phyloP scores from a whole-genome alignment of 1,140 invertebrate species.

The Bemisia tabaci region DNA sequence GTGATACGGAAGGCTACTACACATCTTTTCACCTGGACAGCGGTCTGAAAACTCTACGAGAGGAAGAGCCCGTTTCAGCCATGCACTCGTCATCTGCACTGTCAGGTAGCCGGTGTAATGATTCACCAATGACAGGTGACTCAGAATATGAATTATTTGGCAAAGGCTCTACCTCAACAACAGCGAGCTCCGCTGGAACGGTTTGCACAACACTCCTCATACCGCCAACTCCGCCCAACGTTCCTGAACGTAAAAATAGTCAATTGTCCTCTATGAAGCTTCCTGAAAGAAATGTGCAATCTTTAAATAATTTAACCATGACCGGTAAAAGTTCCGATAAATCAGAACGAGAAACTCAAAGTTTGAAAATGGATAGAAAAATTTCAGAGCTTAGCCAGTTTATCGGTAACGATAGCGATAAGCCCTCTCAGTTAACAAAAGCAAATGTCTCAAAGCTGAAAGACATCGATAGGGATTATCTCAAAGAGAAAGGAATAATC shows the following conservation, averaged over 20 bases:
- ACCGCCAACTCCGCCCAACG: constrained; percentile 31
- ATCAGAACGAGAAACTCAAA: constrained; percentile 11
- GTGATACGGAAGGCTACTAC: constrained; percentile 93
- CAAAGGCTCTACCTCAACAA: constrained; percentile 67
- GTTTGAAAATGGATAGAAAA: constrained; percentile 15
- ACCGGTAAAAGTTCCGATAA: constrained; percentile 17
- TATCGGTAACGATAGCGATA: neutral
- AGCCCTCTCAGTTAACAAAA: constrained; percentile 17
- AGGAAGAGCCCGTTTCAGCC: constrained; percentile 56
- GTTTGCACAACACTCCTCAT: constrained; percentile 62
- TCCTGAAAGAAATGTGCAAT: constrained; percentile 10
- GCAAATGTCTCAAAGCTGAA: constrained; percentile 21
- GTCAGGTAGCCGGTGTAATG: constrained; percentile 34
- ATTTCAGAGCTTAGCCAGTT: neutral
- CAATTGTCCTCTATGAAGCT: constrained; percentile 17
- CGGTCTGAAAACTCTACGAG: constrained; percentile 70
- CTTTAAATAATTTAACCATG: constrained; percentile 5
- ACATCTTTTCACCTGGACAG: constrained; percentile 94
- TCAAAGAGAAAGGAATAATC: constrained; percentile 12
- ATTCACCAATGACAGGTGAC: constrained; percentile 43
- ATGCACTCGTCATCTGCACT: constrained; percentile 45
- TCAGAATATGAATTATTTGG: constrained; percentile 82
- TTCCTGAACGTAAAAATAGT: constrained; percentile 56
- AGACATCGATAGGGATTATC: constrained; percentile 9
- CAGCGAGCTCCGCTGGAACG: constrained; percentile 76